Conservation (phyloP, 1,140 invertebrate genomes). For the Musca vetustissima region DNA sequence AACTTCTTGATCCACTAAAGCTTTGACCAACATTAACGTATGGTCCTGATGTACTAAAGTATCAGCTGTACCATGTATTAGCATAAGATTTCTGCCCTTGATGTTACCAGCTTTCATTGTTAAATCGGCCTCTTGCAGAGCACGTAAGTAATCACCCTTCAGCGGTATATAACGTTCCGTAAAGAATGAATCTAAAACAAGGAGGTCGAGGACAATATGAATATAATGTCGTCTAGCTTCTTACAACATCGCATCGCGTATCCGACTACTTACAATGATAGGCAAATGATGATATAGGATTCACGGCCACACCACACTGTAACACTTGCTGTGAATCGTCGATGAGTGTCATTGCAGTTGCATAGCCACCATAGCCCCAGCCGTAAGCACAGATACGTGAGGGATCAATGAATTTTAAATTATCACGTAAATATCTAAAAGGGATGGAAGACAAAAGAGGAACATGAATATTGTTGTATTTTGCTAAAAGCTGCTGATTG, state of each 20-base stretch:
- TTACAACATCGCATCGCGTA: too few species aligned
- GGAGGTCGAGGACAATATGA: too few species aligned
- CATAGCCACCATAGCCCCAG: conserved; percentile 70
- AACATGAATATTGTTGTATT: neutral
- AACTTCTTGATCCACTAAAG: conserved; percentile 71
- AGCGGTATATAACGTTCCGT: conserved; percentile 80
- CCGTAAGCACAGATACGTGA: conserved; percentile 73
- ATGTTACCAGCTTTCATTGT: conserved; percentile 70
- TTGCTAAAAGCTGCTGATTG: neutral
- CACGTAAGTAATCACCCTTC: conserved; percentile 65
- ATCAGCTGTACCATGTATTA: conserved; percentile 81
- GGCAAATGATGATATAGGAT: conserved; percentile 78
- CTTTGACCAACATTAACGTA: conserved; percentile 76
- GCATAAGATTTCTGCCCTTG: conserved; percentile 61
- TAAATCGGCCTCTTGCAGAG: conserved; percentile 74
- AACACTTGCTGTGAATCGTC: conserved; percentile 71
- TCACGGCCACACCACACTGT: conserved; percentile 76
- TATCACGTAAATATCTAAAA: conserved; percentile 69
- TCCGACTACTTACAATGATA: conserved; percentile 71
- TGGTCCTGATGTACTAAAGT: conserved; percentile 83
- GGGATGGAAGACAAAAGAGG: neutral
- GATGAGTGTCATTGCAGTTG: conserved; percentile 72
- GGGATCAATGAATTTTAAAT: conserved; percentile 74
- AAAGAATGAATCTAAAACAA: conserved; percentile 73
- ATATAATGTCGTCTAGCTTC: too few species aligned